Evolutionary conservation across 2,888 invertebrate species (phyloP).

Genomic region (Asteroscopus sphinx): DNA sequence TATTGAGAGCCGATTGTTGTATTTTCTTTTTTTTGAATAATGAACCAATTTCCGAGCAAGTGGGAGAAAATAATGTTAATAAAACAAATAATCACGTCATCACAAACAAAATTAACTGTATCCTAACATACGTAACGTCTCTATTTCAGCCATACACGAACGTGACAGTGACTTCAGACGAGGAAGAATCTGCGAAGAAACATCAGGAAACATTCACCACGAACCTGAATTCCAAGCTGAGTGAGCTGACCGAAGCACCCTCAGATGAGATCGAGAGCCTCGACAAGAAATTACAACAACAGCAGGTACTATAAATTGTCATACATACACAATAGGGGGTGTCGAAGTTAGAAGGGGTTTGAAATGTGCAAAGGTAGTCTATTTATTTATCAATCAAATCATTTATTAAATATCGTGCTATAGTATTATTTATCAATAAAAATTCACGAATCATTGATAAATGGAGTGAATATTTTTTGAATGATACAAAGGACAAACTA

Average conservation of each 20-base stretch:
- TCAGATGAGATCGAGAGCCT: constrained; percentile 89
- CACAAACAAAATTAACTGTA: constrained; percentile 1
- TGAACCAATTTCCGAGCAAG: too few relatives aligned
- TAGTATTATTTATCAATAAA: too few relatives aligned
- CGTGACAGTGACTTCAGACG: constrained; percentile 93
- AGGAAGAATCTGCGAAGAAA: constrained; percentile 93
- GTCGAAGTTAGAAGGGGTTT: neutral
- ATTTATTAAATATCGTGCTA: too few relatives aligned
- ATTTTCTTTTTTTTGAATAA: too few relatives aligned
- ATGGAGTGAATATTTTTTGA: too few relatives aligned
- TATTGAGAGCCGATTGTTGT: too few relatives aligned
- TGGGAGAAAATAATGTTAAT: too few relatives aligned
- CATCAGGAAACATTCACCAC: constrained; percentile 83
- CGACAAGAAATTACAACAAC: constrained; percentile 91
- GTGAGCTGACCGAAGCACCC: constrained; percentile 77
- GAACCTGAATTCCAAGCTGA: constrained; percentile 89
- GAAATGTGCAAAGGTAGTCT: constrained; percentile 22
- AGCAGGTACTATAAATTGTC: constrained; percentile 85
- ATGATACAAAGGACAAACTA: too few relatives aligned
- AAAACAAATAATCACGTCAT: neutral
- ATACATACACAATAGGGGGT: constrained; percentile 8
- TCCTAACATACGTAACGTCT: constrained; percentile 17
- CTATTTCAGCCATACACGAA: constrained; percentile 91
- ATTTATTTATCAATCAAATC: too few relatives aligned
- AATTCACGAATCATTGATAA: too few relatives aligned